These are phyloP conservation scores for Tetragonula carbonaria DNA, from an alignment of 2,888 invertebrate species.

Conservation along the genomic window DNA sequence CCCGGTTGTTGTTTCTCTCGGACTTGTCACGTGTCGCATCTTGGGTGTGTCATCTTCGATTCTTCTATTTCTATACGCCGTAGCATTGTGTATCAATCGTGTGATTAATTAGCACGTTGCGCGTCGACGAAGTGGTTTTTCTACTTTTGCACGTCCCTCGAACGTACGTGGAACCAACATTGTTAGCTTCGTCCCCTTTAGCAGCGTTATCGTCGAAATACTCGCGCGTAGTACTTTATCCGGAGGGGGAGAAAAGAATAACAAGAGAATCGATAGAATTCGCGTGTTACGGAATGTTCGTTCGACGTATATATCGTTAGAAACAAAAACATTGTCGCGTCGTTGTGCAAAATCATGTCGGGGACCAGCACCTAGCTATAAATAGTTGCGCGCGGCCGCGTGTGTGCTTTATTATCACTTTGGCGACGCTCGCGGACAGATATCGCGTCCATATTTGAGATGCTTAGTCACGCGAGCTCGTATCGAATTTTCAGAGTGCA, in stretches of 20 bases:
- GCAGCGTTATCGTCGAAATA: not conserved
- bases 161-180: not conserved
- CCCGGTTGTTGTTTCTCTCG: conserved; percentile 5
- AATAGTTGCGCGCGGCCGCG: conserved; percentile 61
- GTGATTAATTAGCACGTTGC: conserved; percentile 15
- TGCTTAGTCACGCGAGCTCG: conserved; percentile 71
- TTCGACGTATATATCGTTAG: not conserved
- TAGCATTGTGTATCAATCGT: conserved; percentile 2
- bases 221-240: too few relatives aligned
- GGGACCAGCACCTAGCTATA: conserved; percentile 59
- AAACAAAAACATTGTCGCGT: conserved; percentile 53
- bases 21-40: conserved; percentile 22
- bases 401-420: conserved; percentile 67
- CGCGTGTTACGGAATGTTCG: not conserved
- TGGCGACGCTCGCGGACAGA: conserved; percentile 66
- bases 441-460: conserved; percentile 69
- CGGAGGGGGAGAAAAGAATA: too few relatives aligned
- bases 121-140: not conserved
- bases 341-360: conserved; percentile 46
- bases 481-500: conserved; percentile 18
- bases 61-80: conserved; percentile 9
- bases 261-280: not conserved
- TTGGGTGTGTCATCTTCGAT: conserved; percentile 42
- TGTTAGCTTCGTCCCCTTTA: too few relatives aligned
- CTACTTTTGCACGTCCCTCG: not conserved